Conservation (phyloP, 1,140 invertebrate species). For the Cotesia chilonis region DNA sequence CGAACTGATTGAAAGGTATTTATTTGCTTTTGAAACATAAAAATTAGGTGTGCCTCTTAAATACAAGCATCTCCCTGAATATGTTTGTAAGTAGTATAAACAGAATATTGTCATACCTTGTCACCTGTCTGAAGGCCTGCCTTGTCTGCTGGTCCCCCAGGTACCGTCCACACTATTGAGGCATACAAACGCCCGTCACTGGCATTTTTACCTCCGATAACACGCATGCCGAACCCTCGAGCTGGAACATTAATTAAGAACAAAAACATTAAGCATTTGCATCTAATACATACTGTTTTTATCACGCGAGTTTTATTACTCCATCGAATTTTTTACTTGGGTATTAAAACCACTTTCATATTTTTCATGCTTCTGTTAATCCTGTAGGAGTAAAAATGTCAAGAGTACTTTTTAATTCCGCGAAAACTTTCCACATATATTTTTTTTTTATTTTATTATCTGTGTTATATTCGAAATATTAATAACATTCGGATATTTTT, state of each 20-base stretch:
- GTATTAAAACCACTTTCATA: no score
- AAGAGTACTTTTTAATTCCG: no score
- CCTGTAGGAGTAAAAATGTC: no score
- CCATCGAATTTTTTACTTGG: background rate
- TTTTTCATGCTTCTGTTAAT: no score
- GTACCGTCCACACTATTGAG: conserved; percentile 90
- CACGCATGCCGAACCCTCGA: conserved; percentile 90
- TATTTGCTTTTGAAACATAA: no score
- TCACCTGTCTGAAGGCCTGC: conserved; percentile 86
- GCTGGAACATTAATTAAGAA: conserved; percentile 67
- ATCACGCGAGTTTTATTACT: no score
- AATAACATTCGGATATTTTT: no score
- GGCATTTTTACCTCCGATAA: conserved; percentile 88
- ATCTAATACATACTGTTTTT: background rate
- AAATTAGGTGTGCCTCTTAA: no score
- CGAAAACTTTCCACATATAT: no score
- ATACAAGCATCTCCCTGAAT: background rate
- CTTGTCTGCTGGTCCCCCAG: conserved; percentile 88
- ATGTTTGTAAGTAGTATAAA: background rate
- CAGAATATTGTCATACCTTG: conserved; percentile 70
- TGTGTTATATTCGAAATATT: no score
- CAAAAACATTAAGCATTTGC: conserved; percentile 5
- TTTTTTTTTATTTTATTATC: no score
- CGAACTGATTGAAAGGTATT: no score
- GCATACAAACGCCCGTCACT: conserved; percentile 85